These are phyloP conservation scores for Bombus vancouverensis DNA, from an alignment of 1,140 invertebrate species.

Conservation along the genomic window DNA sequence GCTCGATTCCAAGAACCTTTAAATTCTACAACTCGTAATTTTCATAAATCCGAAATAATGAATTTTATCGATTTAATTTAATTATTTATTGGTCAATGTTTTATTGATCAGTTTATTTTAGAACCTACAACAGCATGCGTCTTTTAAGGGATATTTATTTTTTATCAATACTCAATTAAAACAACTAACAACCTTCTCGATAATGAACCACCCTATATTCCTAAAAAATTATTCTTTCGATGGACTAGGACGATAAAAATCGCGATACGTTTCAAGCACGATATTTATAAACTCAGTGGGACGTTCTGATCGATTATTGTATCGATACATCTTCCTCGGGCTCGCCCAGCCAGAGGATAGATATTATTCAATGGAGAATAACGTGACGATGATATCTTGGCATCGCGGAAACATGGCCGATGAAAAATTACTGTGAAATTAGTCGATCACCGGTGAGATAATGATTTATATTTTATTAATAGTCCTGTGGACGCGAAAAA, in stretches of 20 bases:
- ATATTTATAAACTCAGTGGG: slow-evolving; percentile 7
- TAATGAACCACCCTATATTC: too few species aligned
- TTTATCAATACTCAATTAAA: too few species aligned
- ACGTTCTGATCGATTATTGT: neutral
- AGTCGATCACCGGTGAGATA: neutral
- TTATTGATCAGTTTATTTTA: too few species aligned
- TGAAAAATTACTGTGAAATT: slow-evolving; percentile 27
- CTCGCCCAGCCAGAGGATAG: neutral
- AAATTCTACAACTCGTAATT: too few species aligned
- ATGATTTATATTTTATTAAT: slow-evolving; percentile 19
- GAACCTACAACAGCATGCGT: too few species aligned
- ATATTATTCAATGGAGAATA: slow-evolving; percentile 20
- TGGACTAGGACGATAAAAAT: neutral
- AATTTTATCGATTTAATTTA: too few species aligned
- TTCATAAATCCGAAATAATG: too few species aligned
- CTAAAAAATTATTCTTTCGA: neutral
- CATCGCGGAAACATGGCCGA: neutral
- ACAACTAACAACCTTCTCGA: too few species aligned
- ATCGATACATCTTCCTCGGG: slow-evolving; percentile 8
- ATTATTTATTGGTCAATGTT: too few species aligned
- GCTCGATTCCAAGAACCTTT: too few species aligned
- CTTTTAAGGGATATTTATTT: too few species aligned
- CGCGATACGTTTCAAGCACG: neutral
- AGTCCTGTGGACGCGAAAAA: neutral
- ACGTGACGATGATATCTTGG: neutral